Base-by-base conservation (phyloP, 2,113 vertebrate species). In the Colossoma macropomum region DNA sequence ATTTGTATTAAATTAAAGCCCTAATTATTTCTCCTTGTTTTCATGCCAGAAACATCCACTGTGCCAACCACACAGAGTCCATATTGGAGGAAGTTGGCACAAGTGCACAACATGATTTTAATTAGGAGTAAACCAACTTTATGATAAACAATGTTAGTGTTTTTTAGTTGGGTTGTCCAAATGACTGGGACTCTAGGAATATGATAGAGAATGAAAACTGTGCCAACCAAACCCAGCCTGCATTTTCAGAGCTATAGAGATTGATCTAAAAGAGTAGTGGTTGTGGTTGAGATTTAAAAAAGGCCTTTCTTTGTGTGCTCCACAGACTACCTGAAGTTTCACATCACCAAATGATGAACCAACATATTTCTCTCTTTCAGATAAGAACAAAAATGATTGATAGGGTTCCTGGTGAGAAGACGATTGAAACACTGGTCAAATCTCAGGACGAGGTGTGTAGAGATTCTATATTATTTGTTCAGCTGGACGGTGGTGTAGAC, bases 321-420 rank as follows among this genome's bases (percentile, higher is more conserved):
- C 10, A 11, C 41, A 45, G 41, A 45, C 41, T 9, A 11, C 41
- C 41, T 45, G 41, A 45, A 45, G 41, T 13, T 68, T 70, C 32
- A 27, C 21, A 12, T 41, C n/a, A 13, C 38, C 2, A 19, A 41
- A 8, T 28, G 23, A n/a, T 6, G 1, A 59, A 56, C 25, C 16
- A 70, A 52, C 8, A 23, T 41, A 52, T 76, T 50, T 8, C 13
- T 84, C 59, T 68, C 32, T 73, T 12, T 38, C 25, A 99, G 98
- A 99, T 99, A 92, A 95, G 98, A 87, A 97, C 89, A 90, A 95
- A 96, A 93, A 99, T 99, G 98, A 99, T 99, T 71, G 97, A 99
- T 83, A 96, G 96, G 45, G 95, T 96, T 88, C 97, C 93, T 54
- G 98, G 97, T n/a, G 95, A 97, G 87, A 95, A 89, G 80, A 97